Base-by-base conservation (phyloP, 2,113 vertebrate genomes). In the Xenus cinereus region DNA sequence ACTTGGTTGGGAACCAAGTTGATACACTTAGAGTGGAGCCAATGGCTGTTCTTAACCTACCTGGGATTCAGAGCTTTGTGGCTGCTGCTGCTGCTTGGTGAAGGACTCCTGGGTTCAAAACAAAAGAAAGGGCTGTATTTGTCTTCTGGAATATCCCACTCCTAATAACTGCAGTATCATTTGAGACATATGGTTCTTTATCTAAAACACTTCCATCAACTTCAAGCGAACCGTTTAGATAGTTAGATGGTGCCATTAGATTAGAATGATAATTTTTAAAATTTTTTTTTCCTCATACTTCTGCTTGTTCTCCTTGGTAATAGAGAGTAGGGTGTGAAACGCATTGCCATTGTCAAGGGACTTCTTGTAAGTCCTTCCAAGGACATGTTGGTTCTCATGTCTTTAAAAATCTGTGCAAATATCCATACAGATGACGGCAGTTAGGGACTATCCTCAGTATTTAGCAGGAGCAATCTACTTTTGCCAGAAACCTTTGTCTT, bases 401-500 rank as follows among this genome's bases (percentile, higher is more conserved):
- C 35, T 87, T 84, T 69, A 79, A 87, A 90, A 87, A 82, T 51
- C 46, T 60, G 12, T 60, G n/a, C 75, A 91, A 80, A 33, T 51
- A 82, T 30, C 33, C 19, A 66, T 60, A 41, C 16, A 45, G 53
- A 66, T 66, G 33, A 45, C 43, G 79, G 62, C 39, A 85, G n/a
- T 60, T 90, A 60, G 51, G 45, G 53, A 66, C 90, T 88, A 73
- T 68, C 45, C 22, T 73, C 59, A 33, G 6, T 57, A 80, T 66
- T 90, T 73, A 84, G 37, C 41, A 93, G 46, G 33, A 77, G 4
- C 35, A 15, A 50, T 27, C 45, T 80, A 77, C 35, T 45, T 93
- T 95, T 85, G 21, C 53, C 33, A 73, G 45, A 90, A 79, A 79
- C 13, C 27, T 68, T 88, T 90, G 76, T 73, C 76, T 77, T 77